Conservation (phyloP, 2,888 invertebrate genomes). For the Holacanthella duospinosa region DNA sequence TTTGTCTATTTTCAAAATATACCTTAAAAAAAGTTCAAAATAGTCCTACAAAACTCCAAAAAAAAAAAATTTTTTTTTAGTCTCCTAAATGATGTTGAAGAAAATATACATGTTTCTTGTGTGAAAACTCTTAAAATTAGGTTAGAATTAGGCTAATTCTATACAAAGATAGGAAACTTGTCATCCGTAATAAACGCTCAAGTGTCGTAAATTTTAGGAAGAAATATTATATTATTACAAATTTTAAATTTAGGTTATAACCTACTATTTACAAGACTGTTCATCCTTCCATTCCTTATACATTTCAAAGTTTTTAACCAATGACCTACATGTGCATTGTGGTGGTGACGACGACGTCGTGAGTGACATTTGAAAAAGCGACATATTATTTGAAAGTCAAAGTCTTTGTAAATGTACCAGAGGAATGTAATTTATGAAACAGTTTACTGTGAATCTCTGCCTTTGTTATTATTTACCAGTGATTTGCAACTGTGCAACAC, state of each 20-base stretch:
- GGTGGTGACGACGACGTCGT: too few relatives aligned
- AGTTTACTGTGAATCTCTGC: constrained; percentile 5
- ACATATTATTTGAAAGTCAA: background rate
- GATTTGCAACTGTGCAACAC: constrained; percentile 2
- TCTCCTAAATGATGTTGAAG: too few relatives aligned
- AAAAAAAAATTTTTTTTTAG: too few relatives aligned
- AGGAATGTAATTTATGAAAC: background rate
- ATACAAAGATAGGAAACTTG: constrained; percentile 9
- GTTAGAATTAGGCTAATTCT: background rate
- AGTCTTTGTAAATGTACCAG: too few relatives aligned
- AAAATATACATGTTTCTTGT: too few relatives aligned
- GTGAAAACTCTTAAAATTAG: background rate
- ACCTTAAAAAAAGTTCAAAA: background rate
- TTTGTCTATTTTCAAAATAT: background rate
- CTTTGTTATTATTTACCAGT: constrained; percentile 1
- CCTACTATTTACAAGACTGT: background rate
- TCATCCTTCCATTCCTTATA: background rate
- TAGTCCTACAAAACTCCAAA: too few relatives aligned
- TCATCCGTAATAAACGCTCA: background rate
- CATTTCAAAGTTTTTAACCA: background rate
- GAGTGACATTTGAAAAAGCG: too few relatives aligned
- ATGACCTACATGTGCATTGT: too few relatives aligned
- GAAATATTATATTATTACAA: background rate
- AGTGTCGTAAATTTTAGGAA: background rate
- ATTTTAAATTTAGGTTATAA: background rate